Percentiles rank a stretch among this genome's conserved stretches.
phyloP scores from a whole-genome alignment of 64 coral and sea anemone genomes.

The Cladopsammia gracilis region DNA sequence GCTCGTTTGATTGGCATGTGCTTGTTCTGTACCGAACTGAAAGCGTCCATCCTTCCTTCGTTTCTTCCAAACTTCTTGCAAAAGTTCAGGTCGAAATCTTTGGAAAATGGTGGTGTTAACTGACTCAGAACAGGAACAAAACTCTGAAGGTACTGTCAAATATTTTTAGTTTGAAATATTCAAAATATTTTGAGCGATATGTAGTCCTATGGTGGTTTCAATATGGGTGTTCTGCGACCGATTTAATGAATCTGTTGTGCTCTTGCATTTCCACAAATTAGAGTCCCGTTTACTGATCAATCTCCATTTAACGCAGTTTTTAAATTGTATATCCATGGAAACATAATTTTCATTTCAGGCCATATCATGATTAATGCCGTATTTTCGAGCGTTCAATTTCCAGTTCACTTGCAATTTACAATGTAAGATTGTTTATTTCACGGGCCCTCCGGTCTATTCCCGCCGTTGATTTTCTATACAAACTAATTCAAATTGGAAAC shows the following conservation, averaged over 20 bases:
- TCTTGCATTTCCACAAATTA: neutral
- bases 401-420: neutral
- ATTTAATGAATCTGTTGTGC: neutral
- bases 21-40: neutral
- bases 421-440: neutral
- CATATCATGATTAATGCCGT: too few species aligned
- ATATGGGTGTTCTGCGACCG: neutral
- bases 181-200: neutral
- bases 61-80: neutral
- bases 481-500: neutral
- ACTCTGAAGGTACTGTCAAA: conserved; percentile 81
- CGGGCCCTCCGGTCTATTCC: neutral
- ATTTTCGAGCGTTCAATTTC: neutral
- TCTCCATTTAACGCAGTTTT: neutral
- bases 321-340: neutral
- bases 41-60: neutral
- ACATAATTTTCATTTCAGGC: neutral
- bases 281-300: neutral
- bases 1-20: conserved; percentile 45
- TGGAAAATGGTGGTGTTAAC: conserved; percentile 44
- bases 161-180: conserved; percentile 41
- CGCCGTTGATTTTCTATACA: neutral
- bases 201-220: neutral
- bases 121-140: conserved; percentile 65
- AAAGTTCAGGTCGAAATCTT: neutral